Base-by-base conservation (phyloP, 2,888 invertebrate species). In the Amiota minor region DNA sequence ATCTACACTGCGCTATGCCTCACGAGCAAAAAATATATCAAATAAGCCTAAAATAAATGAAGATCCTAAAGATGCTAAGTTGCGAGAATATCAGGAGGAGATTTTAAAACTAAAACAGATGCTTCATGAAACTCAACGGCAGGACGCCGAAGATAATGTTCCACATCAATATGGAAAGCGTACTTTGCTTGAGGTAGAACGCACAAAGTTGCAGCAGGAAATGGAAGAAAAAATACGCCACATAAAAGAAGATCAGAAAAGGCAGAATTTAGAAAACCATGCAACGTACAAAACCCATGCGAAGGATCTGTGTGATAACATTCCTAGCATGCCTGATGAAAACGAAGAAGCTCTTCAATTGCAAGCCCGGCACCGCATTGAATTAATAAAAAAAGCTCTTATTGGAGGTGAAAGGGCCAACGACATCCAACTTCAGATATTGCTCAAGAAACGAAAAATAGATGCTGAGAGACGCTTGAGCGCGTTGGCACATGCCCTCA, bases 41-140 rank as follows among this genome's bases (percentile, higher is more conserved):
- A 97, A 97, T 88, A 93, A 94, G 82, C 96, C 96, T 0, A 92
- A 92, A 85, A 93, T 97, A 23, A 97, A 97, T 88, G 96, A 97
- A 89, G 97, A 97, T 88, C 97, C 97, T 0, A 97, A 97, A 88
- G 97, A 97, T 86, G 95, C 97, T 0, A 92, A 96, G 84, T 89
- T 97, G 11, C 89, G 95, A 11, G 93, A 97, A 85, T 97, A 96
- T 86, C 96, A 97, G 87, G 92, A 95, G 79, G 97, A 97, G 89
- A 95, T 97, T 70, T 91, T 93, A 67, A 91, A 94, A 80, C 90
- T 97, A 8, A 85, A 82, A 61, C 83, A 78, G 69, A 74, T 88
- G 77, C 76, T 89, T 8, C 79, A 86, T 46, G 80, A 81, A 9
- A 81, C 74, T 9, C 77, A 80, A n/a, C 74, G 76, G 6, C 71